phyloP scores from a whole-genome alignment of 2,113 vertebrate genomes.

The Apteryx mantelli region DNA sequence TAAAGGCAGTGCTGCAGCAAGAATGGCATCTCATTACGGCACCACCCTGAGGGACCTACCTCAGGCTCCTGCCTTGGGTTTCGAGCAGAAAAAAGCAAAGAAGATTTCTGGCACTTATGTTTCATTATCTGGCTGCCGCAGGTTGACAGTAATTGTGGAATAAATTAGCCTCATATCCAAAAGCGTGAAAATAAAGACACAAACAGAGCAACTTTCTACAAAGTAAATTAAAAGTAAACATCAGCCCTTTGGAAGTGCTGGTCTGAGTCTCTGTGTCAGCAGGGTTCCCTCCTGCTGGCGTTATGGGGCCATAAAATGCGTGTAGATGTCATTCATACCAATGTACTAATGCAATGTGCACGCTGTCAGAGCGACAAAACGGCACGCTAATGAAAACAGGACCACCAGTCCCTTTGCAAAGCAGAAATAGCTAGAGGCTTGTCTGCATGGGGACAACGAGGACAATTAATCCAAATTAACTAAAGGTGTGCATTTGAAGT shows the following conservation, averaged over 20 bases:
- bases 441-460: neutral
- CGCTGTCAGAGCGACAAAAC: neutral
- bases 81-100: constrained; percentile 42
- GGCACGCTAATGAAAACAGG: neutral
- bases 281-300: neutral
- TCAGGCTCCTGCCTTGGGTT: constrained; percentile 5
- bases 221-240: constrained; percentile 69
- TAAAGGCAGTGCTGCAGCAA: neutral
- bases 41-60: neutral
- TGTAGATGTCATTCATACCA: neutral
- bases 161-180: constrained; percentile 74
- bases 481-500: neutral
- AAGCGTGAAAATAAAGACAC: constrained; percentile 70
- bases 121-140: constrained; percentile 74
- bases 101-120: constrained; percentile 56
- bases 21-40: neutral
- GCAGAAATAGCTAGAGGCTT: neutral
- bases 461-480: constrained; percentile 24
- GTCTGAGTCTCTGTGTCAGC: neutral
- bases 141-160: constrained; percentile 69
- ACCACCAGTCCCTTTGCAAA: neutral
- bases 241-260: neutral
- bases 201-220: constrained; percentile 60
- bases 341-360: neutral
- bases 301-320: neutral